These are phyloP conservation scores for Pyralis farinalis DNA, from an alignment of 2,888 invertebrate genomes.

Conservation along the genomic window DNA sequence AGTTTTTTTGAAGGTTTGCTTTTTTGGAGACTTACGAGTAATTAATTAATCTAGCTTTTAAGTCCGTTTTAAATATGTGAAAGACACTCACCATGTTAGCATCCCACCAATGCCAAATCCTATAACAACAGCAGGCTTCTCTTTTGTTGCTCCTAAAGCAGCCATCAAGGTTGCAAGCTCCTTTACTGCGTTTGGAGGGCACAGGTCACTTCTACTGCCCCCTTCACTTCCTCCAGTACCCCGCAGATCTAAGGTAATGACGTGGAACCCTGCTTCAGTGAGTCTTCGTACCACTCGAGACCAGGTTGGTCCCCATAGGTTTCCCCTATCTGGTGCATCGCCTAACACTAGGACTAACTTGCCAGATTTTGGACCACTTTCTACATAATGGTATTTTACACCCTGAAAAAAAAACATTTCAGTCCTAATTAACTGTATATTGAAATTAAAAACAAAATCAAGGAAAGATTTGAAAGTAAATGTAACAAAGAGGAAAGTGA, in stretches of 20 bases:
- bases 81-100: conserved; percentile 60
- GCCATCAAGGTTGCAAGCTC: conserved; percentile 53
- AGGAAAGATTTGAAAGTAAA: no score
- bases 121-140: conserved; percentile 53
- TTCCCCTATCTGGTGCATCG: conserved; percentile 60
- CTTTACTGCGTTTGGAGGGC: conserved; percentile 61
- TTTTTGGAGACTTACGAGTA: no score
- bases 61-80: no score
- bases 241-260: conserved; percentile 63
- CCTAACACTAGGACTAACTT: conserved; percentile 57
- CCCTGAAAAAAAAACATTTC: conserved; percentile 54
- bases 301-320: conserved; percentile 62
- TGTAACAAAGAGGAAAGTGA: no score
- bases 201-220: conserved; percentile 50
- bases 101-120: conserved; percentile 72
- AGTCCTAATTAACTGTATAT: no score
- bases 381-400: conserved; percentile 73
- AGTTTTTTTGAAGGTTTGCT: no score
- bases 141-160: conserved; percentile 56
- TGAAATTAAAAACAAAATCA: no score
- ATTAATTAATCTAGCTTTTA: no score
- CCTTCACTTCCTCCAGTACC: conserved; percentile 69
- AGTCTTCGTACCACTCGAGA: conserved; percentile 45
- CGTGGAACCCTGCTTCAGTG: conserved; percentile 53
- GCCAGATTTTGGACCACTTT: conserved; percentile 61